Evolutionary conservation across 2,888 invertebrate genomes (phyloP).

Genomic region (Agrypnus murinus): DNA sequence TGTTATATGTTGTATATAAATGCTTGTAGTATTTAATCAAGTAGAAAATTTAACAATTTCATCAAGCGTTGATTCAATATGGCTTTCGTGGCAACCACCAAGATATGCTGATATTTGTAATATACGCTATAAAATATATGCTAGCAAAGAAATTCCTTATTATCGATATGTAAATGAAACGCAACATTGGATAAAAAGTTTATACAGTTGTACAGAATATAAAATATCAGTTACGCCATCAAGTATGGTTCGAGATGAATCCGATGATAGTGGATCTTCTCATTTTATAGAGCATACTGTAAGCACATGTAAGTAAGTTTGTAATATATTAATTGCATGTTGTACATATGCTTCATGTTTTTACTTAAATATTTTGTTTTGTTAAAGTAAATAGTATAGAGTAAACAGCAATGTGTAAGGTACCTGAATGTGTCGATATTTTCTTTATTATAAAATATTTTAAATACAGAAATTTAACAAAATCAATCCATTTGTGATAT

Average conservation of each 20-base stretch:
- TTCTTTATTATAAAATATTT: too few relatives aligned
- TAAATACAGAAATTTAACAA: too few relatives aligned
- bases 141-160: slow-evolving; percentile 44
- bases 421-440: too few relatives aligned
- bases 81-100: slow-evolving; percentile 24
- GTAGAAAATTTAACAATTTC: slow-evolving; percentile 8
- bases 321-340: too few relatives aligned
- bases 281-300: slow-evolving; percentile 12
- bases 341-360: too few relatives aligned
- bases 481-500: too few relatives aligned
- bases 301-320: slow-evolving; percentile 31
- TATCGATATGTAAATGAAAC: slow-evolving; percentile 39
- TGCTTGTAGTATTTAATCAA: slow-evolving; percentile 17
- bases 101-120: slow-evolving; percentile 31
- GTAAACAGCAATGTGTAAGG: too few relatives aligned
- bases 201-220: slow-evolving; percentile 48
- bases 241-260: background rate
- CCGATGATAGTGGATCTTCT: slow-evolving; percentile 3
- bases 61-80: slow-evolving; percentile 16
- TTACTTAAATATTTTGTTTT: too few relatives aligned
- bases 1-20: too few relatives aligned
- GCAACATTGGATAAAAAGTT: slow-evolving; percentile 32
- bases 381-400: too few relatives aligned
- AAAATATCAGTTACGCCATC: slow-evolving; percentile 45
- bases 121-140: slow-evolving; percentile 42